Conservation (phyloP, 1,140 invertebrate genomes). For the Diploscapter pachys region DNA sequence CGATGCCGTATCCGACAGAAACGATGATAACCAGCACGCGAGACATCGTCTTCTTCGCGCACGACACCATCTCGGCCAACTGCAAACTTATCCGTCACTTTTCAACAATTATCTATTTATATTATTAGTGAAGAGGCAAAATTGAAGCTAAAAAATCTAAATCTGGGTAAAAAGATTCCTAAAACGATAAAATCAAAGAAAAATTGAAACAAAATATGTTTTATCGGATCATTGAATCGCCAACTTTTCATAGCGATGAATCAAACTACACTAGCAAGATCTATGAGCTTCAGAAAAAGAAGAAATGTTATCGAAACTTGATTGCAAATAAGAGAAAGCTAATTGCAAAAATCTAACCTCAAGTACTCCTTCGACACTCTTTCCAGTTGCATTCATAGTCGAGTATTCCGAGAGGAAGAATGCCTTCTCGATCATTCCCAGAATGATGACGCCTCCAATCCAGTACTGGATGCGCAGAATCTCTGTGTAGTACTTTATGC, state of each 20-base stretch:
- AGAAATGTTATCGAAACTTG: too few relatives aligned
- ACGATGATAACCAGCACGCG: constrained; percentile 89
- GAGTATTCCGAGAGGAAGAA: constrained; percentile 85
- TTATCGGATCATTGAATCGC: too few relatives aligned
- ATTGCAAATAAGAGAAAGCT: background rate
- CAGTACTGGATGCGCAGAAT: constrained; percentile 88
- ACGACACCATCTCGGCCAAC: constrained; percentile 81
- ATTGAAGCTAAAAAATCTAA: too few relatives aligned
- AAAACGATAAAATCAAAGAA: too few relatives aligned
- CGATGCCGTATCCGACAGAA: constrained; percentile 87
- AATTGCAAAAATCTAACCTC: constrained; percentile 39
- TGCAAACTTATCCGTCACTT: constrained; percentile 61
- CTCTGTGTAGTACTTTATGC: constrained; percentile 74
- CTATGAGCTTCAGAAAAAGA: too few relatives aligned
- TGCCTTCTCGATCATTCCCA: constrained; percentile 67
- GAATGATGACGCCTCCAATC: constrained; percentile 66
- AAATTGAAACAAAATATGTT: too few relatives aligned
- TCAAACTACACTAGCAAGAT: too few relatives aligned
- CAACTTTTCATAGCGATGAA: too few relatives aligned
- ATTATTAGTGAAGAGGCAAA: too few relatives aligned
- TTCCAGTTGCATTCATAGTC: constrained; percentile 73
- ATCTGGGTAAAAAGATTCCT: too few relatives aligned
- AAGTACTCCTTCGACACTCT: constrained; percentile 62
- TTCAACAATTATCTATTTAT: too few relatives aligned
- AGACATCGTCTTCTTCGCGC: constrained; percentile 80